phyloP scores from a whole-genome alignment of 2,888 invertebrate genomes.

The Adineta ricciae region DNA sequence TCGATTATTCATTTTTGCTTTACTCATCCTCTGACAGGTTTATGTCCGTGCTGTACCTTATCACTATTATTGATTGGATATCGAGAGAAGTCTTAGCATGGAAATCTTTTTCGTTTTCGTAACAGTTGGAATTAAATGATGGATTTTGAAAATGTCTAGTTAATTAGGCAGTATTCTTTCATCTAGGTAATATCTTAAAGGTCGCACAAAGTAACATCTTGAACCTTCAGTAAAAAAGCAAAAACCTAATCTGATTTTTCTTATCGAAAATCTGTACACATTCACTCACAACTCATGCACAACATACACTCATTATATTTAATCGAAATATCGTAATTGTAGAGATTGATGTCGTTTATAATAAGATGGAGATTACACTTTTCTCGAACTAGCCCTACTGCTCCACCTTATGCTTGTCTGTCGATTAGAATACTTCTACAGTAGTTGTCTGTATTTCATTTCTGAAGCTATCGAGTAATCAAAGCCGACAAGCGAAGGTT shows the following conservation, averaged over 20 bases:
- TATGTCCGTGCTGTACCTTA: background rate
- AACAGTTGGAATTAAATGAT: too few relatives aligned
- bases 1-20: background rate
- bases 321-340: background rate
- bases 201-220: background rate
- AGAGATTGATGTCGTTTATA: background rate
- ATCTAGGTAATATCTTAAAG: background rate
- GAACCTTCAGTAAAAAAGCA: background rate
- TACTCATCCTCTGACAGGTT: background rate
- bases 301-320: background rate
- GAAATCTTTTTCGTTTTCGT: too few relatives aligned
- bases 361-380: background rate
- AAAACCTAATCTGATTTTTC: background rate
- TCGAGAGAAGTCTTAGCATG: too few relatives aligned
- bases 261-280: background rate
- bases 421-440: background rate
- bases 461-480: background rate
- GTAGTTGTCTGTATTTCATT: background rate
- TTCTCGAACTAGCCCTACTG: too few relatives aligned
- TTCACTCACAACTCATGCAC: background rate
- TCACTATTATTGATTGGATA: background rate
- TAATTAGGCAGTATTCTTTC: too few relatives aligned
- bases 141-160: background rate
- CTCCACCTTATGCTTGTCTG: background rate
- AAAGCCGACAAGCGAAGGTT: background rate